These are phyloP conservation scores for Lithophane socia DNA, from an alignment of 2,888 invertebrate genomes.

Conservation along the genomic window DNA sequence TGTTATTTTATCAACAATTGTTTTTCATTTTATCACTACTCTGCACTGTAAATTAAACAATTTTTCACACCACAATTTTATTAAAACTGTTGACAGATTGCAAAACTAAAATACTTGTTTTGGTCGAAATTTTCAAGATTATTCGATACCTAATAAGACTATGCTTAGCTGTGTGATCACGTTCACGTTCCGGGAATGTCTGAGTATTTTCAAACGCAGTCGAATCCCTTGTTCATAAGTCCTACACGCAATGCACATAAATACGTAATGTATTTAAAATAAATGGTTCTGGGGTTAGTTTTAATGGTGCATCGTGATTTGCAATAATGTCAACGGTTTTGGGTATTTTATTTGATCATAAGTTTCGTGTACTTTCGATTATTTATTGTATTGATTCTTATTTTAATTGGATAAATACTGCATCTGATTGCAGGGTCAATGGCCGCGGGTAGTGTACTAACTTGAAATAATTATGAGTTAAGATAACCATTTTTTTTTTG, in stretches of 20 bases:
- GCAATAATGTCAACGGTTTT: not conserved
- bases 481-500: not conserved
- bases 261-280: conserved; percentile 25
- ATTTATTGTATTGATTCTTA: not conserved
- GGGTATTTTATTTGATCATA: conserved; percentile 2
- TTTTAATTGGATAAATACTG: not conserved
- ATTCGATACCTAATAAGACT: not conserved
- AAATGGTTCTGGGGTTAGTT: not conserved
- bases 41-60: not conserved
- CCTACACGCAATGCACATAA: conserved; percentile 40
- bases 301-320: conserved; percentile 23
- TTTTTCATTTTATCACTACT: not conserved
- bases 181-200: not conserved
- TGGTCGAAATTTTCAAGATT: not conserved
- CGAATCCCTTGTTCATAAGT: not conserved
- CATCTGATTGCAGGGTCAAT: not conserved
- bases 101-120: not conserved
- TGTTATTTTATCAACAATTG: no score
- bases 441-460: not conserved
- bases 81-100: not conserved
- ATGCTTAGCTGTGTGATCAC: not conserved
- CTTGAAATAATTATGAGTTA: not conserved
- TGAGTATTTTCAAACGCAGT: conserved; percentile 9
- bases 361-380: conserved; percentile 8
- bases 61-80: not conserved